phyloP scores from a whole-genome alignment of 2,113 vertebrate genomes.

The Rana temporaria region DNA sequence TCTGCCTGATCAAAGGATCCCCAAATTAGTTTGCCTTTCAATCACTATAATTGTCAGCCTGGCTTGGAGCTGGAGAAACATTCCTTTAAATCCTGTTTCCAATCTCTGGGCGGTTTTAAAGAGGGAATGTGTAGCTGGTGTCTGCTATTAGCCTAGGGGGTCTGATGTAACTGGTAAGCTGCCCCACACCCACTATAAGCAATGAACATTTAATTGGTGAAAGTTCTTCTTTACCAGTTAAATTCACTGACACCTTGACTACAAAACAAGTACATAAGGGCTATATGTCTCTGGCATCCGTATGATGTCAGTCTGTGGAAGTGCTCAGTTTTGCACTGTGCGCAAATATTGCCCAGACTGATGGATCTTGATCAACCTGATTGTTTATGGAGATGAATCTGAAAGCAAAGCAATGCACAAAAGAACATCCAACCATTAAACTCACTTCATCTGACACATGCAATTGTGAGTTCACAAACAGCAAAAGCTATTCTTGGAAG shows the following conservation, averaged over 20 bases:
- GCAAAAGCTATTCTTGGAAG: too few species aligned
- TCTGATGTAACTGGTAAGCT: constrained; percentile 23
- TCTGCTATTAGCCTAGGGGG: constrained; percentile 20
- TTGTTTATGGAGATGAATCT: too few species aligned
- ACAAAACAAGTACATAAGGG: background rate
- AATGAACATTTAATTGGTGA: background rate
- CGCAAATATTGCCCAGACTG: too few species aligned
- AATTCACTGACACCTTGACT: background rate
- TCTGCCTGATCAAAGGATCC: constrained; percentile 73
- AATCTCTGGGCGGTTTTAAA: constrained; percentile 61
- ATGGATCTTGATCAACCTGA: too few species aligned
- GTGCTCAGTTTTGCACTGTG: too few species aligned
- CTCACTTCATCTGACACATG: too few species aligned
- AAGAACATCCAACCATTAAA: too few species aligned
- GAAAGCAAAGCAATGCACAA: too few species aligned
- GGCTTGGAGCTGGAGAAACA: constrained; percentile 68
- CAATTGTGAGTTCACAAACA: too few species aligned
- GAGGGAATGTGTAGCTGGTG: constrained; percentile 29
- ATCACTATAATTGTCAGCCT: constrained; percentile 75
- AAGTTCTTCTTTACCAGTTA: background rate
- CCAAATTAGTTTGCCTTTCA: constrained; percentile 75
- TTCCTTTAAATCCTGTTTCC: constrained; percentile 64
- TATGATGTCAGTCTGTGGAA: too few species aligned
- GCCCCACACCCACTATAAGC: background rate
- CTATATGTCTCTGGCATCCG: too few species aligned